phyloP scores from a whole-genome alignment of 2,888 invertebrate genomes.

The Ditula angustiorana region DNA sequence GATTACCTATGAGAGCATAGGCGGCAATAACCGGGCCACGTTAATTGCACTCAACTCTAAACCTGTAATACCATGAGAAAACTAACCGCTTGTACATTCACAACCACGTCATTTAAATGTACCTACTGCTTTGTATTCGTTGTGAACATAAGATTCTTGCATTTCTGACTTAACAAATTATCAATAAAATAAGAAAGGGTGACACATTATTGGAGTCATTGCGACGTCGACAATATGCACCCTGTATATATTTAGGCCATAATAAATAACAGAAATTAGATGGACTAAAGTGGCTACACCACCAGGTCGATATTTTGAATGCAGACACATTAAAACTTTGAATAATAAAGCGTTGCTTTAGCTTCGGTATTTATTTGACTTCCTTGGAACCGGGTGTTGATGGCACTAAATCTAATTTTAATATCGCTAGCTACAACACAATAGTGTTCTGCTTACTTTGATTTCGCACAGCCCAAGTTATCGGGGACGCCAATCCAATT shows the following conservation, averaged over 20 bases:
- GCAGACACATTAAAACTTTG: neutral
- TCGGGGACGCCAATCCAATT: constrained; percentile 38
- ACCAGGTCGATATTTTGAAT: neutral
- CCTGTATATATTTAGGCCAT: constrained; percentile 55
- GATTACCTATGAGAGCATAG: neutral
- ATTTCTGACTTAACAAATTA: constrained; percentile 37
- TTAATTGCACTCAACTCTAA: neutral
- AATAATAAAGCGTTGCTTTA: neutral
- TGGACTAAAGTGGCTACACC: neutral
- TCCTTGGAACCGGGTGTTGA: constrained; percentile 5
- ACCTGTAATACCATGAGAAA: constrained; percentile 1
- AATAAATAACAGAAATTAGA: constrained; percentile 22
- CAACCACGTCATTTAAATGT: constrained; percentile 62
- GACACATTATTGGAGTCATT: constrained; percentile 14
- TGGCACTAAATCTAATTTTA: constrained; percentile 37
- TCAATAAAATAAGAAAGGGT: constrained; percentile 5
- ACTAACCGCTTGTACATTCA: constrained; percentile 57
- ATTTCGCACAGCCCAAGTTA: constrained; percentile 40
- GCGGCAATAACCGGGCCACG: neutral
- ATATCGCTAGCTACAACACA: constrained; percentile 34
- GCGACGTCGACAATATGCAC: constrained; percentile 48
- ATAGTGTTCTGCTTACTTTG: constrained; percentile 34
- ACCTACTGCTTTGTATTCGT: constrained; percentile 53
- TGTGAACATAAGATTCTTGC: constrained; percentile 57
- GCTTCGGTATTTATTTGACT: neutral